Evolutionary conservation across 1,140 invertebrate species (phyloP), one percentile per base, ranked within the genome.

Genomic region (Procambarus clarkii): DNA sequence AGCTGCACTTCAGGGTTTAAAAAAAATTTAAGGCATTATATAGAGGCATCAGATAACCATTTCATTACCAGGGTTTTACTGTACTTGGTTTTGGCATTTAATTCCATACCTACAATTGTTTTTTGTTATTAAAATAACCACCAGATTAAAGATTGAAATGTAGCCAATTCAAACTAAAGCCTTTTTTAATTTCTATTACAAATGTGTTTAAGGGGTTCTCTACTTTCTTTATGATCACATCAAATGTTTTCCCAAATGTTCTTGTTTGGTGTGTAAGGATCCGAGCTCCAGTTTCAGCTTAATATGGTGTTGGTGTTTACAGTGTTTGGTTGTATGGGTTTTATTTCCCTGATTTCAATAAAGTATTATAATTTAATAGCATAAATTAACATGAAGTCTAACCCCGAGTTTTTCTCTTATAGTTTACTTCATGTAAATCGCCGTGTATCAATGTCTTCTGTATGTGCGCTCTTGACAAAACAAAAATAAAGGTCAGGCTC

Each of bases 391-490:
- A 90, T 90, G 69, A 83, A 89, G 81, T 90, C 88, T 90, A 90
- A 90, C 64, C 79, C 81, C 91, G 79, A 86, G 78, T 91, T 91
- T 91, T 91, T 91, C 89, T 91, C 89, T 91, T 86, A 91, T 91
- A 91, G 89, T 91, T 91, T 77, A 86, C 89, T 91, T 86, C 89
- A 91, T 91, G 89, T 91, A 86, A 86, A 91, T 85, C 89, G 77
- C 60, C 89, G 83, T 91, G 89, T 90, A 90, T 91, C 89, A 91
- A 80, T 91, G 89, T 91, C 83, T 91, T 86, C 89, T 91, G 89
- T 91, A 86, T 91, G 89, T 91, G 89, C 83, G 83, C 83, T 91
- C 79, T 83, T 83, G 81, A 83, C 80, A 79, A 60, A 90, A 34
- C 34, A 34, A 34, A 90, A 90, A 79, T 80, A 50, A 85, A 86